Conservation (phyloP, 2,113 vertebrate genomes). For the Aptenodytes forsteri region DNA sequence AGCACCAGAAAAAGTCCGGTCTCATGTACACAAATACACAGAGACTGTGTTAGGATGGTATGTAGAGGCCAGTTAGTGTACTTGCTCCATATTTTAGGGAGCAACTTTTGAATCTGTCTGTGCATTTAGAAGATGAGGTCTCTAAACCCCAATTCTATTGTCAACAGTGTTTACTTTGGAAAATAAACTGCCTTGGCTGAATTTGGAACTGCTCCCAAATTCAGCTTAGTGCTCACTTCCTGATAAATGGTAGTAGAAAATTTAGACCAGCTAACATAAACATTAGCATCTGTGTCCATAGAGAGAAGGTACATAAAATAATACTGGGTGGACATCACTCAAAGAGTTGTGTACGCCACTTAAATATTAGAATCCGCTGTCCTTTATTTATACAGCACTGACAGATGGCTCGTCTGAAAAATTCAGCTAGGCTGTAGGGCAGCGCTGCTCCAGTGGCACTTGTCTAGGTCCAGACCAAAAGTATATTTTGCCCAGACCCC, state of each 20-base stretch:
- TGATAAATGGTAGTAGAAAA: conserved; percentile 9
- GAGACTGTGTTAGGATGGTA: neutral
- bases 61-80: neutral
- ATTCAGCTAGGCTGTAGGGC: neutral
- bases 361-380: neutral
- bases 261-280: conserved; percentile 5
- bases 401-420: neutral
- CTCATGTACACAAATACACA: neutral
- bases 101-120: neutral
- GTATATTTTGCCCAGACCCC: neutral
- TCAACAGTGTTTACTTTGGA: conserved; percentile 6
- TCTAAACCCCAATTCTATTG: neutral
- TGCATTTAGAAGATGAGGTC: neutral
- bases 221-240: neutral
- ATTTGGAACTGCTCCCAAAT: neutral
- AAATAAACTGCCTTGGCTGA: conserved; percentile 8
- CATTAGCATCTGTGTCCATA: neutral
- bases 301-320: neutral
- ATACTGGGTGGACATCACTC: neutral
- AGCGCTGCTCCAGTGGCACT: neutral
- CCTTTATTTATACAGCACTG: neutral
- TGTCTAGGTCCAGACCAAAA: neutral
- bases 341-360: neutral
- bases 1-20: neutral
- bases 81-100: neutral